phyloP scores from a whole-genome alignment of 2,888 invertebrate genomes.

The Philaethria dido region DNA sequence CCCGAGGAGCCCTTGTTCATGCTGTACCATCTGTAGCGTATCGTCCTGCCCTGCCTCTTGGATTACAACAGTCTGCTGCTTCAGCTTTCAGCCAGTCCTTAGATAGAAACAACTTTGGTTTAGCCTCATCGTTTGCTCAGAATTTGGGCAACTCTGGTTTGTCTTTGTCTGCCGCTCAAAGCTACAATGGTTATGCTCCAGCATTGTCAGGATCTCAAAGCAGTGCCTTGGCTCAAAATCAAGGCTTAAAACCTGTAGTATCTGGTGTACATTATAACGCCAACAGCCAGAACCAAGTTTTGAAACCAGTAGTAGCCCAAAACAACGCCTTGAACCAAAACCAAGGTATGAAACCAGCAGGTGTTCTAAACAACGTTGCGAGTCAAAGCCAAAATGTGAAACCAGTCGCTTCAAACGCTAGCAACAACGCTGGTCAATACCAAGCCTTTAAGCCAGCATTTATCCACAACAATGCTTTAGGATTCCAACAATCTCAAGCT shows the following conservation, averaged over 20 bases:
- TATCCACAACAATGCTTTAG: slow-evolving; percentile 49
- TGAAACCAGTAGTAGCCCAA: background rate
- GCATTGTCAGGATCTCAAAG: slow-evolving; percentile 39
- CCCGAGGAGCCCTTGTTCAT: slow-evolving; percentile 64
- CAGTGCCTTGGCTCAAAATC: slow-evolving; percentile 1
- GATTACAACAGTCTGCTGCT: slow-evolving; percentile 37
- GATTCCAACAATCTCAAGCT: slow-evolving; percentile 30
- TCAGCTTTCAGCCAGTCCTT: slow-evolving; percentile 32
- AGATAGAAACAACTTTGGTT: slow-evolving; percentile 43
- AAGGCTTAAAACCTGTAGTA: background rate
- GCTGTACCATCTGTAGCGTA: slow-evolving; percentile 48
- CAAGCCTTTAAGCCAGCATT: slow-evolving; percentile 42
- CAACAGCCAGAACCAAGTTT: background rate
- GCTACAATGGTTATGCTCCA: slow-evolving; percentile 54
- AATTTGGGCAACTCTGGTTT: slow-evolving; percentile 60
- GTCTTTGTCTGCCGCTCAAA: slow-evolving; percentile 60
- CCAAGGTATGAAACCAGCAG: slow-evolving; percentile 36
- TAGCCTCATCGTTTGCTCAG: slow-evolving; percentile 49
- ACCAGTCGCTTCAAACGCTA: slow-evolving; percentile 46
- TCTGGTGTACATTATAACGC: background rate
- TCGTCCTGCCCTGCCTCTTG: slow-evolving; percentile 38
- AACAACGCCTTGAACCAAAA: background rate
- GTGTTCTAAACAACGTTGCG: slow-evolving; percentile 51
- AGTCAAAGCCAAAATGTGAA: background rate
- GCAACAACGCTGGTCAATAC: slow-evolving; percentile 46